Evolutionary conservation across 2,888 invertebrate genomes (phyloP).

Genomic region (Melanostoma mellinum): DNA sequence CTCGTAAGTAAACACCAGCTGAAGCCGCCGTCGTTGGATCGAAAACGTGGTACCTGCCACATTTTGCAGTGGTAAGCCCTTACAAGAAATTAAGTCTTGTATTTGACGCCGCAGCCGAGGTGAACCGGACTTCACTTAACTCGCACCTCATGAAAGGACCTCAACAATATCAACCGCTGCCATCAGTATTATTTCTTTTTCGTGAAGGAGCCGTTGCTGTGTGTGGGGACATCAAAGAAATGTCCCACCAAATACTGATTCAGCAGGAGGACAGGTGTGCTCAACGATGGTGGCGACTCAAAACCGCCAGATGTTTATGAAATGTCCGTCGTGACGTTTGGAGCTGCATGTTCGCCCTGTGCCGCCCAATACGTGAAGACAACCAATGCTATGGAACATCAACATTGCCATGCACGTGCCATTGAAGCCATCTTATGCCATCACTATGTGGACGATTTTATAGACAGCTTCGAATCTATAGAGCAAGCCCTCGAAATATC

Average conservation of each 20-base stretch:
- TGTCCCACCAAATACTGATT: slow-evolving; percentile 58
- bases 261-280: slow-evolving; percentile 42
- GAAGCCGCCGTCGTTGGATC: slow-evolving; percentile 9
- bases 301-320: slow-evolving; percentile 53
- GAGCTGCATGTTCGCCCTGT: slow-evolving; percentile 16
- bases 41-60: slow-evolving; percentile 74
- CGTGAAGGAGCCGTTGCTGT: slow-evolving; percentile 30
- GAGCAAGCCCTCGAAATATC: slow-evolving; percentile 6
- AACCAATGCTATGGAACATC: too few relatives aligned
- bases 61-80: slow-evolving; percentile 61
- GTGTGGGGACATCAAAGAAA: too few relatives aligned
- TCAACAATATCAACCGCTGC: slow-evolving; percentile 55
- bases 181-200: background rate
- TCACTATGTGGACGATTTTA: slow-evolving; percentile 61
- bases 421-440: slow-evolving; percentile 41
- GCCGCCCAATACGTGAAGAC: slow-evolving; percentile 66
- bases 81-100: slow-evolving; percentile 59
- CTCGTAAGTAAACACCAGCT: background rate
- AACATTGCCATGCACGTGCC: slow-evolving; percentile 11
- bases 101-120: slow-evolving; percentile 61
- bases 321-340: slow-evolving; percentile 71
- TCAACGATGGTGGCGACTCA: slow-evolving; percentile 47
- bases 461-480: background rate
- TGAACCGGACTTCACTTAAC: slow-evolving; percentile 59
- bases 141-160: slow-evolving; percentile 57